phyloP scores from a whole-genome alignment of 64 coral and sea anemone species.

The Montipora efflorescens region DNA sequence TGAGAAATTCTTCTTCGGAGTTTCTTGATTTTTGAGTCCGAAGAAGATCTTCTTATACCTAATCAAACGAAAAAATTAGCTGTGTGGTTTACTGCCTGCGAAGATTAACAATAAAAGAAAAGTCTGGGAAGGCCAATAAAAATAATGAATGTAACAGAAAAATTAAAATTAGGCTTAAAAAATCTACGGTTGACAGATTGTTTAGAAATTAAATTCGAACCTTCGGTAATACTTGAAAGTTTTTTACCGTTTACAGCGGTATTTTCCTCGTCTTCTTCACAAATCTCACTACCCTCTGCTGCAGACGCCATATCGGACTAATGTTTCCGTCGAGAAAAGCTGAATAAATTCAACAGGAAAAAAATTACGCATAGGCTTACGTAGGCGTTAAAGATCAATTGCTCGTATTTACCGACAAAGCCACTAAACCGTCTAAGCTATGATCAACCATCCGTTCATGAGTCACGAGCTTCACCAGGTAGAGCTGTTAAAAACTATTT shows the following conservation, averaged over 20 bases:
- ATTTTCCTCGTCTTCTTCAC: slow-evolving; percentile 35
- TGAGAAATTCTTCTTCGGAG: slow-evolving; percentile 74
- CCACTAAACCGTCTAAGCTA: background rate
- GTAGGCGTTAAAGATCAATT: background rate
- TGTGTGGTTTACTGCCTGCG: background rate
- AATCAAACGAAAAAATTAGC: background rate
- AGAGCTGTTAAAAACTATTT: background rate
- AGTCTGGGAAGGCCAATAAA: background rate
- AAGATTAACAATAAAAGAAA: slow-evolving; percentile 1
- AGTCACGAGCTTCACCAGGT: background rate
- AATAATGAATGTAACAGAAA: background rate
- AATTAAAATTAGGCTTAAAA: background rate
- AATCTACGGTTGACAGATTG: background rate
- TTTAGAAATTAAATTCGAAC: slow-evolving; percentile 10
- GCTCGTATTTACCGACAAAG: background rate
- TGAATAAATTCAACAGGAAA: background rate
- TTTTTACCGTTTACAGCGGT: background rate
- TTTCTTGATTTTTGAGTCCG: slow-evolving; percentile 82
- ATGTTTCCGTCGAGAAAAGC: background rate
- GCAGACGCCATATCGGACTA: slow-evolving; percentile 28
- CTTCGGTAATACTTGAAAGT: background rate
- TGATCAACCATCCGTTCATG: background rate
- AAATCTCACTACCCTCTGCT: slow-evolving; percentile 1
- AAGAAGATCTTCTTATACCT: slow-evolving; percentile 37
- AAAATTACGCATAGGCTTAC: background rate